Percentiles rank a stretch among this genome's conserved stretches.
Conservation (phyloP, 1,140 invertebrate species). For the Euwallacea fornicatus region DNA sequence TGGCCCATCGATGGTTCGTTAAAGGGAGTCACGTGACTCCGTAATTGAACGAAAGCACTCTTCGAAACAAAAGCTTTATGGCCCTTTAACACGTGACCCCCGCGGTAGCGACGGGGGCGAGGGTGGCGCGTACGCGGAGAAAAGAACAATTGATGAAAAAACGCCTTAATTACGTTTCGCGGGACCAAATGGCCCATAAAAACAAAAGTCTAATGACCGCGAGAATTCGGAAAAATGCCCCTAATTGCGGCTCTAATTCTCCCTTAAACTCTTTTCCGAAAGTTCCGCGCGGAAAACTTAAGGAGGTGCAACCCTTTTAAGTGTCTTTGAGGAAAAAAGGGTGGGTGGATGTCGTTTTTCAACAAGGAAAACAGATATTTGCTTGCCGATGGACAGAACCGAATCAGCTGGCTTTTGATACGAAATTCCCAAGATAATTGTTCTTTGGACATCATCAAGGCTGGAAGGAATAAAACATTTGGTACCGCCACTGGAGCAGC, state of each 20-base stretch:
- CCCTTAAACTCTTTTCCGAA: conserved; percentile 30
- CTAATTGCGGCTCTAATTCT: conserved; percentile 33
- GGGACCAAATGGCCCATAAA: conserved; percentile 30
- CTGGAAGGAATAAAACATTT: not conserved
- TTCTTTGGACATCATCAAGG: not conserved
- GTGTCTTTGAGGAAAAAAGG: conserved; percentile 11
- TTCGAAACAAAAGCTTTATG: conserved; percentile 34
- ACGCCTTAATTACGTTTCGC: not conserved
- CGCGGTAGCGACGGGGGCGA: not conserved
- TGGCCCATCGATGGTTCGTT: conserved; percentile 27
- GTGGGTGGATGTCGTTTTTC: conserved; percentile 23
- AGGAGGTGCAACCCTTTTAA: conserved; percentile 22
- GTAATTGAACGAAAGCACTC: conserved; percentile 36
- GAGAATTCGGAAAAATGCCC: conserved; percentile 37
- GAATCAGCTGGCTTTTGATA: not conserved
- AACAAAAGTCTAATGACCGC: conserved; percentile 37
- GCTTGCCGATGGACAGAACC: not conserved
- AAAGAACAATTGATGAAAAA: not conserved
- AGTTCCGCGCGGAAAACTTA: conserved; percentile 21
- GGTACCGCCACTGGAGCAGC: too few relatives aligned
- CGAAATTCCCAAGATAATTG: not conserved
- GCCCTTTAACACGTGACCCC: conserved; percentile 28
- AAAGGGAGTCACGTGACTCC: conserved; percentile 27
- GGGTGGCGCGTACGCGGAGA: not conserved
- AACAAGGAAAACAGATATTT: not conserved